These are phyloP conservation scores for Neocloeon triangulifer DNA, from an alignment of 1,140 invertebrate genomes.

Conservation along the genomic window DNA sequence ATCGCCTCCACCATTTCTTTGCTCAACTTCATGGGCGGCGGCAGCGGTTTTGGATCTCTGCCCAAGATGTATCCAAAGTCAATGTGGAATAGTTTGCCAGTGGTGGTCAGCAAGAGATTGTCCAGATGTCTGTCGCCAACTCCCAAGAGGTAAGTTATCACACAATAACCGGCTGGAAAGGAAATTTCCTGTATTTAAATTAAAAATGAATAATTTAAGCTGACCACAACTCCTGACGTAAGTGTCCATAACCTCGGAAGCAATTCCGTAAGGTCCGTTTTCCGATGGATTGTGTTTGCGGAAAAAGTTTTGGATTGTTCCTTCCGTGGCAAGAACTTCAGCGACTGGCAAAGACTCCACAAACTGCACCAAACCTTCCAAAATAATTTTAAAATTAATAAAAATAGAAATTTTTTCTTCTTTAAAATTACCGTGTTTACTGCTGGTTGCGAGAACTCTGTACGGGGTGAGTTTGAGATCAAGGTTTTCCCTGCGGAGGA, in stretches of 20 bases:
- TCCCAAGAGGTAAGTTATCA: conserved; percentile 93
- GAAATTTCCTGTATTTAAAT: background rate
- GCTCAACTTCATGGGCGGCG: conserved; percentile 95
- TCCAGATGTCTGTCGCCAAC: conserved; percentile 97
- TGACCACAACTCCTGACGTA: conserved; percentile 87
- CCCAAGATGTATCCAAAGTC: conserved; percentile 99
- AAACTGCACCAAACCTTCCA: conserved; percentile 86
- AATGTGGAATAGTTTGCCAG: conserved; percentile 91
- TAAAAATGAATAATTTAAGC: conserved; percentile 8
- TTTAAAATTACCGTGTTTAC: conserved; percentile 50
- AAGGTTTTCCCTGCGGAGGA: conserved; percentile 77
- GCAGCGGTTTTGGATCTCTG: conserved; percentile 92
- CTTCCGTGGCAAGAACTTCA: conserved; percentile 69
- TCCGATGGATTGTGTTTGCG: conserved; percentile 73
- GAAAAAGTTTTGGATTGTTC: conserved; percentile 78
- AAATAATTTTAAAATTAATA: conserved; percentile 6
- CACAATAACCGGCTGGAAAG: conserved; percentile 77
- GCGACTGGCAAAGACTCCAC: conserved; percentile 87
- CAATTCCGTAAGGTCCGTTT: conserved; percentile 70
- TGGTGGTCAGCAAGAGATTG: conserved; percentile 77
- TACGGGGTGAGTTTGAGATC: conserved; percentile 93
- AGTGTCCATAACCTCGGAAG: conserved; percentile 88
- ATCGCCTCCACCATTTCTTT: conserved; percentile 99
- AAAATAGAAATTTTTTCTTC: background rate
- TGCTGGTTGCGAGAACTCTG: conserved; percentile 78